Evolutionary conservation across 2,797 vertebrate species (phyloP).

Genomic region (Chloroceryle amazona): DNA sequence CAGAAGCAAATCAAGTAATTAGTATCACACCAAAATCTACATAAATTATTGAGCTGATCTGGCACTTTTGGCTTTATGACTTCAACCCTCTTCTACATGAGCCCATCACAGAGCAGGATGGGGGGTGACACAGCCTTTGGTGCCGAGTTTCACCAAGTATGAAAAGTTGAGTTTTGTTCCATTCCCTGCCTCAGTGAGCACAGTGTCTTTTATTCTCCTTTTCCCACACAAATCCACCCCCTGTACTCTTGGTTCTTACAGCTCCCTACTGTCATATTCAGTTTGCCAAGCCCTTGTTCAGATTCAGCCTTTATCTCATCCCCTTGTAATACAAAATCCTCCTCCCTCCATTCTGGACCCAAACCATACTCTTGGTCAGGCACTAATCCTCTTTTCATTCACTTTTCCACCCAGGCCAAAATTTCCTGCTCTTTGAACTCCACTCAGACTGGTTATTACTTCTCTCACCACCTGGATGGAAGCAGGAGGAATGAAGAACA

Average conservation of each 20-base stretch:
- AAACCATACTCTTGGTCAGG: background rate
- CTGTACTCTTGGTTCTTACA: background rate
- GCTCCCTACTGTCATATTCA: background rate
- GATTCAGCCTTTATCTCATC: background rate
- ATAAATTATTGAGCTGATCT: background rate
- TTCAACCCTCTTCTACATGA: accelerated
- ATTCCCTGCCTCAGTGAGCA: background rate
- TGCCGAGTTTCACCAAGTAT: background rate
- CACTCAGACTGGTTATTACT: background rate
- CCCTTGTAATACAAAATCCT: background rate
- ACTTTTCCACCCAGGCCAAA: background rate
- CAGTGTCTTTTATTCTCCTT: background rate
- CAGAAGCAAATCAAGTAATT: background rate
- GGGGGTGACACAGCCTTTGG: background rate
- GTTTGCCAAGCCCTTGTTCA: background rate
- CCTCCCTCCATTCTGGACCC: background rate
- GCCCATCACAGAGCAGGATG: background rate
- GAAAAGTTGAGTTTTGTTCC: background rate
- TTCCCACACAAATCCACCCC: background rate
- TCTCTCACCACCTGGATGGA: background rate
- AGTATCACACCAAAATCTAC: background rate
- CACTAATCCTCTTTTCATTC: background rate
- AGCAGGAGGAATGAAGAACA: background rate
- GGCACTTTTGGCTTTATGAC: background rate
- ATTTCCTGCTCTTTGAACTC: background rate